A percentile compares a stretch with the other conserved stretches of the same genome.
phyloP scores from a whole-genome alignment of 2,888 invertebrate genomes.

The Sarcophaga subvicina region DNA sequence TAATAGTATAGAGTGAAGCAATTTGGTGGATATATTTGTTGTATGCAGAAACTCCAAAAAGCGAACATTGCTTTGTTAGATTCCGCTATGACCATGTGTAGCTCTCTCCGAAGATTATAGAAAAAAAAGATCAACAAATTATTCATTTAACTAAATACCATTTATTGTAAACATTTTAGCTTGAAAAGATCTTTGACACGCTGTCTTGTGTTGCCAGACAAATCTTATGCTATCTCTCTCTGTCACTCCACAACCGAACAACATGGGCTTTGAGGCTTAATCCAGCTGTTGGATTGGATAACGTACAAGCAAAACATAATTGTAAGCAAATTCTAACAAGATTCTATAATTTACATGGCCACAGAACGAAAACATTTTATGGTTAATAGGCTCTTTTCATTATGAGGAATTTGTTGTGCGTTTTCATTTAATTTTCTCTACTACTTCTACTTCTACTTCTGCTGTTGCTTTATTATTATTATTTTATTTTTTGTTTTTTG shows the following conservation, averaged over 20 bases:
- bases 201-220: conserved; percentile 37
- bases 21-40: too few species aligned
- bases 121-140: not conserved
- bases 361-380: conserved; percentile 48
- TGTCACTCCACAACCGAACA: too few species aligned
- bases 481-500: not conserved
- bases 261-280: not conserved
- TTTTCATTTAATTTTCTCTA: not conserved
- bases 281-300: not conserved
- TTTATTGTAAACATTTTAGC: conserved; percentile 45
- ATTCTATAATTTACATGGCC: conserved; percentile 65
- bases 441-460: not conserved
- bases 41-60: too few species aligned
- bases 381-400: conserved; percentile 53
- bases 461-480: not conserved
- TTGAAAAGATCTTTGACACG: conserved; percentile 42
- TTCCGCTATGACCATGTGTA: not conserved
- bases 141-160: conserved; percentile 65
- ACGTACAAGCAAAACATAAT: conserved; percentile 21
- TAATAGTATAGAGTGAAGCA: too few species aligned
- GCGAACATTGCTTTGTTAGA: not conserved
- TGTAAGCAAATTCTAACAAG: conserved; percentile 67
- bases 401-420: conserved; percentile 39
- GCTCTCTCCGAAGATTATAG: not conserved
- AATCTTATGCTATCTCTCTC: not conserved